Base-by-base conservation (phyloP, 2,113 vertebrate species). In the Coturnix japonica region DNA sequence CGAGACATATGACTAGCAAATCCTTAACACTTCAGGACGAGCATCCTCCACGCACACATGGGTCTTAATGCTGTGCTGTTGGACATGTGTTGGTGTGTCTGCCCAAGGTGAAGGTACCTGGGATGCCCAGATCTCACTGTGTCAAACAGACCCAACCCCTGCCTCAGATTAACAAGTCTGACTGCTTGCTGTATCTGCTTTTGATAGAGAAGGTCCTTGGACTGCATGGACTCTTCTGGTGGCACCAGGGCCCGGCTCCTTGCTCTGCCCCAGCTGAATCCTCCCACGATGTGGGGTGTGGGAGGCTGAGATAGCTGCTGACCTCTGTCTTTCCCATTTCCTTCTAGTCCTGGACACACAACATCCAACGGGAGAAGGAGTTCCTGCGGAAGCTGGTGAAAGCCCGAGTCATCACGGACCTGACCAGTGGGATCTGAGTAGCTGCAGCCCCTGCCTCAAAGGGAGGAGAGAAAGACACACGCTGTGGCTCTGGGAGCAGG, bases 281-380 rank as follows among this genome's bases (percentile, higher is more conserved):
- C 15, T 74, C 33, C 71, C 4, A 2, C 6, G 8, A 1, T 0
- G 1, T 49, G 28, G 70, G 33, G 66, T 21, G 33, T 1, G 2
- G 61, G 56, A 67, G 43, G 35, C 72, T 59, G 72, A 21, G 56
- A 43, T 41, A 67, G 60, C 67, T 43, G 13, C 70, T 94, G 43
- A 95, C 63, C 60, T 51, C 75, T 66, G 83, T 94, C 61, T 85
- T 9, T 91, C 93, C 95, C 43, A 33, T 91, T 88, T 70, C 81
- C 70, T 97, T 96, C 19, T 96, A 99, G 99, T 99, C 99, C 37
- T 99, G 99, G 99, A 99, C 99, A 5, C 99, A 99, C 97, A 99
- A 99, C 92, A 99, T 99, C 95, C 97, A 98, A 80, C 98, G 99
- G 94, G 99, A 99, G 96, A 99, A 99, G 92, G 99, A 99, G 90